phyloP scores from a whole-genome alignment of 2,113 vertebrate species.

The Cygnus buccinator region DNA sequence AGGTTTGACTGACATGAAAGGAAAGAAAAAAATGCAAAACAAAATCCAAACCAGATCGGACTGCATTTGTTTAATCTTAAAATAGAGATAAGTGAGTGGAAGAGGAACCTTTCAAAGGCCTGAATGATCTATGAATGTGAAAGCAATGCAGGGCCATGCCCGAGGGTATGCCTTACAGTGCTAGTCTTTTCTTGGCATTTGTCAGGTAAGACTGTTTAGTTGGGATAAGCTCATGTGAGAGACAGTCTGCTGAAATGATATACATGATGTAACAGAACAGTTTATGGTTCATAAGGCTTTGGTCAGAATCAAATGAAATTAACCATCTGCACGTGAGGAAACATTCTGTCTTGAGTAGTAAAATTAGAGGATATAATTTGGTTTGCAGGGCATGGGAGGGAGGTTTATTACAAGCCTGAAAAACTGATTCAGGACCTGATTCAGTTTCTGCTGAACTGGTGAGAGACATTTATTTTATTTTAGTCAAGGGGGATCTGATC shows the following conservation, averaged over 20 bases:
- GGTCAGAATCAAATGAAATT: neutral
- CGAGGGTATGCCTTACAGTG: rapidly evolving
- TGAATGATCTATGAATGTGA: neutral
- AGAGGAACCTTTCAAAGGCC: neutral
- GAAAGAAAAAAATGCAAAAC: neutral
- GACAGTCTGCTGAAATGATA: neutral
- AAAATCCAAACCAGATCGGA: neutral
- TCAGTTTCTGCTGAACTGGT: neutral
- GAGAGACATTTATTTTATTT: neutral
- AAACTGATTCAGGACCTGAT: neutral
- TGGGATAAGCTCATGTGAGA: neutral
- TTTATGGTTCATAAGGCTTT: neutral
- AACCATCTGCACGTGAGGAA: neutral
- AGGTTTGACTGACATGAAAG: neutral
- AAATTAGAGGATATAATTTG: neutral
- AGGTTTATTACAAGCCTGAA: neutral
- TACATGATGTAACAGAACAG: neutral
- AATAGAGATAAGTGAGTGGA: neutral
- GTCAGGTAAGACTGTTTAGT: neutral
- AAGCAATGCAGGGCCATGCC: neutral
- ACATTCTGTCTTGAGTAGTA: neutral
- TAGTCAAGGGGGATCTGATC: neutral
- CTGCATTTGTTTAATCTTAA: neutral
- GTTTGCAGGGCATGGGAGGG: neutral
- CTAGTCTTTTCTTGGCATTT: neutral